Conservation (phyloP, 2,113 vertebrate genomes). For the Apteryx owenii region DNA sequence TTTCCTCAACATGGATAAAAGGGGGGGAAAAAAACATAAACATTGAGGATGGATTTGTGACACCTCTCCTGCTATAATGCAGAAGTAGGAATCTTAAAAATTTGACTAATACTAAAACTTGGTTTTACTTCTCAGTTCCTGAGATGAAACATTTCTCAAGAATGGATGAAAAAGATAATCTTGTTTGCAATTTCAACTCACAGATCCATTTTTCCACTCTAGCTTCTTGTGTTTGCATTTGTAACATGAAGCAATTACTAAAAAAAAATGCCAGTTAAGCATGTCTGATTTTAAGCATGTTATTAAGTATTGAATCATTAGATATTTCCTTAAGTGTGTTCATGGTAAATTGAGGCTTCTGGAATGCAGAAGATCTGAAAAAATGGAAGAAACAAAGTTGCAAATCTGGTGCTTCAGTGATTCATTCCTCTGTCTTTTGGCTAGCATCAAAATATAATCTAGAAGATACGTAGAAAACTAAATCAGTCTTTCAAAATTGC, state of each 20-base stretch:
- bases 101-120: background rate
- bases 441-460: background rate
- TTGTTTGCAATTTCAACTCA: background rate
- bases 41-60: background rate
- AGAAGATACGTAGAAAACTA: background rate
- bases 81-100: background rate
- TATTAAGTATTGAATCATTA: background rate
- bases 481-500: background rate
- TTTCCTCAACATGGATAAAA: background rate
- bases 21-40: background rate
- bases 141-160: background rate
- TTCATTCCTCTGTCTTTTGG: background rate
- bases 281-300: background rate
- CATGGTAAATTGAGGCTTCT: background rate
- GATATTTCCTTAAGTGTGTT: background rate
- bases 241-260: background rate
- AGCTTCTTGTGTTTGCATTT: background rate
- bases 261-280: background rate
- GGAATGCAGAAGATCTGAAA: background rate
- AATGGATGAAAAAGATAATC: background rate
- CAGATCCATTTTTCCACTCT: background rate
- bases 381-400: background rate
- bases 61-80: background rate
- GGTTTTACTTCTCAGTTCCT: background rate
- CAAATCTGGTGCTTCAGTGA: background rate